Evolutionary conservation across 2,797 vertebrate genomes (phyloP).

Genomic region (Vireo griseus): DNA sequence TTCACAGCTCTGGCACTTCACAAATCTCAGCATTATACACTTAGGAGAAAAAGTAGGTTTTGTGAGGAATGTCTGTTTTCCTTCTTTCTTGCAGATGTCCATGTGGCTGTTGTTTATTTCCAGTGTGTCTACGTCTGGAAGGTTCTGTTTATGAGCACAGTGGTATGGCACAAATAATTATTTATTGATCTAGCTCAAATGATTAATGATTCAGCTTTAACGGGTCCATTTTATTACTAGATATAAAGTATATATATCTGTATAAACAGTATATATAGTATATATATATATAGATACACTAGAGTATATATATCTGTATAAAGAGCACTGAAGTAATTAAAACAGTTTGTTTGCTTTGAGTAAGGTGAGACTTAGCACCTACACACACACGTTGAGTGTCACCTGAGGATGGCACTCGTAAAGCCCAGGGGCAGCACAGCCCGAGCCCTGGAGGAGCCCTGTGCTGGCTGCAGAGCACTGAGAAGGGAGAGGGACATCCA

Average conservation of each 20-base stretch:
- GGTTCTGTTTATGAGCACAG: not conserved
- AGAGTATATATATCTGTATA: not conserved
- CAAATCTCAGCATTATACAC: not conserved
- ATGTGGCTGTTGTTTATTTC: not conserved
- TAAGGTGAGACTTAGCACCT: not conserved
- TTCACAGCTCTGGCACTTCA: not conserved
- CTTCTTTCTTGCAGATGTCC: not conserved
- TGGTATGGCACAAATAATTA: slow-evolving; percentile 51
- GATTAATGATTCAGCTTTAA: slow-evolving; percentile 31
- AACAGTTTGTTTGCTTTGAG: not conserved
- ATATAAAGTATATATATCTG: too few species aligned
- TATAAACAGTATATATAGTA: too few species aligned
- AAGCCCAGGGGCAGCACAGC: not conserved
- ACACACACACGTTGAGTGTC: fast-evolving
- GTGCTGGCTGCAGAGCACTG: fast-evolving
- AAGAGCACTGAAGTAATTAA: slow-evolving; percentile 19
- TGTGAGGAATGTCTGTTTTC: not conserved
- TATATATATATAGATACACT: too few species aligned
- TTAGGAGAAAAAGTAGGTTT: not conserved
- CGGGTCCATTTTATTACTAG: not conserved
- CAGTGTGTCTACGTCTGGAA: not conserved
- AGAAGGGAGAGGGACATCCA: fast-evolving
- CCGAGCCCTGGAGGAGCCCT: not conserved
- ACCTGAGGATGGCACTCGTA: not conserved
- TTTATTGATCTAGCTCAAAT: slow-evolving; percentile 64